Conservation (phyloP, 53 echinoderm and acorn worm genomes). For the Glandiceps talaboti region DNA sequence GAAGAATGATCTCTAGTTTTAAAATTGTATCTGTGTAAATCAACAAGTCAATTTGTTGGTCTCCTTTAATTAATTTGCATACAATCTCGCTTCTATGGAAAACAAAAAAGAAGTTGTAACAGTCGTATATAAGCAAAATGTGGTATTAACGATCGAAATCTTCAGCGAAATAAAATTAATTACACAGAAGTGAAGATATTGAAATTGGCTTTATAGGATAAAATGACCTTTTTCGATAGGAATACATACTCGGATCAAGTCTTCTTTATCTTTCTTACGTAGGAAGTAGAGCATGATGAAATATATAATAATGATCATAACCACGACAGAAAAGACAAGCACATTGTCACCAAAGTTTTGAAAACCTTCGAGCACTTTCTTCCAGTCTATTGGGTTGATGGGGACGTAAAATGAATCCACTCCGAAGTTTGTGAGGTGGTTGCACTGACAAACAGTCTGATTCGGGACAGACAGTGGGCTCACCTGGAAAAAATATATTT, state of each 20-base stretch:
- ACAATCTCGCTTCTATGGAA: too few species aligned
- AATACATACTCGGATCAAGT: constrained; percentile 43
- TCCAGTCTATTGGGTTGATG: constrained; percentile 52
- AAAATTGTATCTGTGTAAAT: too few species aligned
- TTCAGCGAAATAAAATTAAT: too few species aligned
- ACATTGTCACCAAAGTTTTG: constrained; percentile 25
- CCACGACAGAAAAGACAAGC: constrained; percentile 29
- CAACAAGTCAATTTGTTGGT: too few species aligned
- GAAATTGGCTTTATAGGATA: too few species aligned
- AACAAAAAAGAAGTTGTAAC: too few species aligned
- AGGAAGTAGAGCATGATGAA: constrained; percentile 42
- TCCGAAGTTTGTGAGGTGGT: constrained; percentile 49
- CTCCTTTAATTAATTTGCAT: too few species aligned
- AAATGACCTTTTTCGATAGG: too few species aligned
- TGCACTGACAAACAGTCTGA: constrained; percentile 49
- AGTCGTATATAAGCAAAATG: too few species aligned
- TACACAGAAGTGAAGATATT: too few species aligned
- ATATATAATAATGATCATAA: constrained; percentile 29
- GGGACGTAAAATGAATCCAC: constrained; percentile 49
- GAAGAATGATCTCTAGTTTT: too few species aligned
- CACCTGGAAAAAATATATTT: constrained; percentile 18
- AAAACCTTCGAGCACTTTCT: constrained; percentile 33
- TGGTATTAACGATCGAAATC: too few species aligned
- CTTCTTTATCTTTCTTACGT: constrained; percentile 61
- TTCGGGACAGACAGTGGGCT: constrained; percentile 20